phyloP scores from a whole-genome alignment of 2,797 vertebrate genomes.

The Tinamus major region DNA sequence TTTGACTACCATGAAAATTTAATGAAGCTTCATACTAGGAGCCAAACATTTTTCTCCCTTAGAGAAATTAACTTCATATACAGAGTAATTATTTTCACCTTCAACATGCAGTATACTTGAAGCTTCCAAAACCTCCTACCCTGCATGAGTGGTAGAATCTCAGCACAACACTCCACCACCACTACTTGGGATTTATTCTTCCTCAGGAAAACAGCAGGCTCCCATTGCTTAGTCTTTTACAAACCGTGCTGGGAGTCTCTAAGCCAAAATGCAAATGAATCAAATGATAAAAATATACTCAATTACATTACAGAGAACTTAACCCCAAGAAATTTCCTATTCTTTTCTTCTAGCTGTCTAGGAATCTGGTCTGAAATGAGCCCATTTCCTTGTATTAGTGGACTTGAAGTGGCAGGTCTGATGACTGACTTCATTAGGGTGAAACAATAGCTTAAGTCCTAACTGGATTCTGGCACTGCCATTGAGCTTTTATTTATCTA shows the following conservation, averaged over 20 bases:
- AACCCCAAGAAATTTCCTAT: too few relatives aligned
- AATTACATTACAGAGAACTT: neutral
- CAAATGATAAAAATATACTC: neutral
- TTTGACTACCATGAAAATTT: neutral
- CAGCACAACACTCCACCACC: neutral
- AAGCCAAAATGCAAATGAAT: neutral
- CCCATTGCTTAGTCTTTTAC: neutral
- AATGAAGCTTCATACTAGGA: conserved; percentile 23
- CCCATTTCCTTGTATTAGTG: neutral
- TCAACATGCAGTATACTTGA: neutral
- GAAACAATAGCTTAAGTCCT: neutral
- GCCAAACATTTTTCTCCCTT: neutral
- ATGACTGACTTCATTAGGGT: neutral
- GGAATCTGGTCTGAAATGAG: neutral
- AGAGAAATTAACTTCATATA: conserved; percentile 13
- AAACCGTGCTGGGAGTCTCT: neutral
- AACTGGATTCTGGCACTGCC: too few relatives aligned
- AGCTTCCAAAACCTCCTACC: neutral
- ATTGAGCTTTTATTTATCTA: neutral
- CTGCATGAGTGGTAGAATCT: neutral
- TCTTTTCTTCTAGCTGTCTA: too few relatives aligned
- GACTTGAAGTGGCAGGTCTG: neutral
- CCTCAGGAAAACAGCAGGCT: neutral
- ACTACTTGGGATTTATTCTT: neutral
- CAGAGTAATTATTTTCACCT: conserved; percentile 34